A percentile compares a stretch with the other conserved stretches of the same genome.
Evolutionary conservation across 2,797 vertebrate species (phyloP).

Genomic region (Sardinella longiceps): DNA sequence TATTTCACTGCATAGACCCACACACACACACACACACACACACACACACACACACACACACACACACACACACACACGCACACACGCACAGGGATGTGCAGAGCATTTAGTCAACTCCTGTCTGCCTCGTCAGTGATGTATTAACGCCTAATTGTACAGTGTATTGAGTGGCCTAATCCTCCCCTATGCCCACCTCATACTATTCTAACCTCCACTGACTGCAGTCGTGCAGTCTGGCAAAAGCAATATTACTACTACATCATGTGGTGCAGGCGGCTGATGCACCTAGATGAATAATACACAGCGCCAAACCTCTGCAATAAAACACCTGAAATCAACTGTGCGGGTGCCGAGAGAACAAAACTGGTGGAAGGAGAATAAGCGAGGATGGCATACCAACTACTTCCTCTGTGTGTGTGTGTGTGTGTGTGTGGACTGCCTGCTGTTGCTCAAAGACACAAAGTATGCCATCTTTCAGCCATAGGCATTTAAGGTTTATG

Average conservation of each 20-base stretch:
- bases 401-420: too few relatives aligned
- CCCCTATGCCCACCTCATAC: neutral
- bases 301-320: neutral
- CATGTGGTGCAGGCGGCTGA: neutral
- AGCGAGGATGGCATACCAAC: neutral
- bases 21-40: conserved; percentile 27
- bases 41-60: conserved; percentile 4
- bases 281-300: neutral
- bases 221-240: neutral
- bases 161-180: neutral
- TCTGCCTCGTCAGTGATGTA: neutral
- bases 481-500: neutral
- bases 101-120: neutral
- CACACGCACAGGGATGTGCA: neutral
- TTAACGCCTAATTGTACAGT: conserved; percentile 19
- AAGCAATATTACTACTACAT: conserved; percentile 6
- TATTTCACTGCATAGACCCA: conserved; percentile 62
- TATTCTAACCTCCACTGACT: neutral
- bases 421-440: neutral
- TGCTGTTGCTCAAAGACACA: neutral
- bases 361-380: neutral
- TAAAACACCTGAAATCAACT: neutral
- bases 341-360: neutral
- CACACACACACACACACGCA: neutral
- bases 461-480: neutral